Evolutionary conservation across 2,888 invertebrate species (phyloP), one percentile per base, ranked within the genome.

Genomic region (Cartodere bifasciata): DNA sequence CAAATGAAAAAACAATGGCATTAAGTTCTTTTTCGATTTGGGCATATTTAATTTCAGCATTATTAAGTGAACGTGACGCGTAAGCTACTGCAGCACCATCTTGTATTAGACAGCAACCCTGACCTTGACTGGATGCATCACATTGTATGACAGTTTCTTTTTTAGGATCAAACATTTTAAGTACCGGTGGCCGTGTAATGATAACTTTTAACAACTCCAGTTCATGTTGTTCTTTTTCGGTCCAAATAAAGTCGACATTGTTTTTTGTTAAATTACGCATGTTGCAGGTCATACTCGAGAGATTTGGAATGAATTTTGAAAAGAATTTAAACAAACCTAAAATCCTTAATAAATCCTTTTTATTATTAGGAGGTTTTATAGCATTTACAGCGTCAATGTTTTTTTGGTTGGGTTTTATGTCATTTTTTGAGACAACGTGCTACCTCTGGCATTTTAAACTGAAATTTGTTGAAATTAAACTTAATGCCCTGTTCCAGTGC

Each of bases 401-500:
- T 15, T 29, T 21, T 12, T 32, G 20, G 25, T 39, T 35, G 17
- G 28, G 23, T 21, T 28, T 28, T 22, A 36, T 15, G 12, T 36
- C 33, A 12, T 28, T 24, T 20, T 27, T 25, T 12, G 23, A 17
- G 16, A 31, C 20, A 23, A 32, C 20, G 20, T 37, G 33, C 2
- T 34, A 27, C 28, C 32, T 27, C 22, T 32, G 38, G 13, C 4
- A 21, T 26, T 2, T 37, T 32, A 29, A 52, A 45, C 11, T 36
- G 14, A 36, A 49, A 51, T 38, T 54, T 50, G 4, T 39, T 29
- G 11, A 22, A 10, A 17, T 43, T 38, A 15, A 48, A 22, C 6
- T 40, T 45, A n/a, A 46, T 20, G 3, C 45, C 46, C 12, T 36
- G 35, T 30, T 41, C 23, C 20, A 9, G 24, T 17, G 34, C 29